Conservation (phyloP, 2,113 vertebrate species). For the Lophochroa leadbeateri region DNA sequence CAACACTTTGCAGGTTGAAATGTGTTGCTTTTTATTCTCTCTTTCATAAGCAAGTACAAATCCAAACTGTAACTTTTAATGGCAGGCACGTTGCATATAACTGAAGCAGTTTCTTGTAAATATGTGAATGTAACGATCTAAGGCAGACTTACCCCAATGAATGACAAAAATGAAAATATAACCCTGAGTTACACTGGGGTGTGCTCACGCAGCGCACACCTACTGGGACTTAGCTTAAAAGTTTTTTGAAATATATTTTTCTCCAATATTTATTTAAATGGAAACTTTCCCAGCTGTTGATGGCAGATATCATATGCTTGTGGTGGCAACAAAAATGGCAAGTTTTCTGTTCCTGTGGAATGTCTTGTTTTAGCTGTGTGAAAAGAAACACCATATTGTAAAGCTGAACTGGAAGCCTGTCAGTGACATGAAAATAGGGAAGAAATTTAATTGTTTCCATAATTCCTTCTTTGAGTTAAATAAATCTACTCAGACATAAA, state of each 20-base stretch:
- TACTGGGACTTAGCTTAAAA: slow-evolving; percentile 4
- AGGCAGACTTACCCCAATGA: background rate
- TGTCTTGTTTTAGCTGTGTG: background rate
- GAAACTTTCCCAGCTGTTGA: background rate
- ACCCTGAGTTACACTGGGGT: background rate
- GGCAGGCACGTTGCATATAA: background rate
- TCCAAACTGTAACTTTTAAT: background rate
- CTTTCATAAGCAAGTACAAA: background rate
- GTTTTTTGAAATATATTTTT: slow-evolving; percentile 12
- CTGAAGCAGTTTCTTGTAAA: background rate
- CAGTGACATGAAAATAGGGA: background rate
- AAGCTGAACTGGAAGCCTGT: slow-evolving; percentile 7
- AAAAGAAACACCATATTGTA: background rate
- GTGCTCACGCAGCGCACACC: background rate
- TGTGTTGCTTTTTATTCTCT: background rate
- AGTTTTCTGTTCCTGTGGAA: background rate
- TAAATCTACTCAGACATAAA: background rate
- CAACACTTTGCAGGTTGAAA: background rate
- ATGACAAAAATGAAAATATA: background rate
- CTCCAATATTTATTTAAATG: slow-evolving; percentile 29
- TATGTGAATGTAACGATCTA: background rate
- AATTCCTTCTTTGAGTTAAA: slow-evolving; percentile 19
- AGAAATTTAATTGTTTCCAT: slow-evolving; percentile 20
- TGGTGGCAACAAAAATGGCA: background rate
- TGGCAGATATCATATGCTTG: background rate